Base-by-base conservation (phyloP, 1,140 invertebrate species). In the Drosophila biarmipes region DNA sequence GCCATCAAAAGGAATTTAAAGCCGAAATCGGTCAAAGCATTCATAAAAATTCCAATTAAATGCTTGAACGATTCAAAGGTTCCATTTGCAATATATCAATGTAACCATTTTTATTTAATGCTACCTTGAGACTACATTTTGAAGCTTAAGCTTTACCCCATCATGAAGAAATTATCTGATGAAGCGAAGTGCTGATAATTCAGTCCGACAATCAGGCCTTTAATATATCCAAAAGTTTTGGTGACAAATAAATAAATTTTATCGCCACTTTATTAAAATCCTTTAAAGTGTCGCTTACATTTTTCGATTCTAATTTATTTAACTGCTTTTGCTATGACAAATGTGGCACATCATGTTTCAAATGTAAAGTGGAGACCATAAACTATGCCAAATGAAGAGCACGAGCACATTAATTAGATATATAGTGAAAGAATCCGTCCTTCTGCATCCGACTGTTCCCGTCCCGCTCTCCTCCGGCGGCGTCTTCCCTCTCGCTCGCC, bases 321-420 rank as follows among this genome's bases (percentile, higher is more conserved):
- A 19, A 42, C 17, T 17, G 8, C 8, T 19, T 43, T 14, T 21
- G 15, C 53, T 24, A 14, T 62, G 27, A 42, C 59, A 51, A 34
- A 51, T 55, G 40, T 27, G 17, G 34, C 12, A 34, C n/a, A 34
- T 57, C 53, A 63, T 55, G 37, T 53, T 54, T 52, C 56, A 43
- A 53, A 63, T 61, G 21, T 51, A 27, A 43, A 56, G 24, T 46
- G 19, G 34, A 43, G 34, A 17, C 10, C 24, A 67, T 67, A 43
- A 49, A 59, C 40, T 45, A 66, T 80, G 52, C 42, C 57, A 80
- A 78, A 81, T 82, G 71, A 75, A 75, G 72, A 72, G 42, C 61
- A 14, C 29, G 15, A 27, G 19, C 31, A 68, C 80, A 69, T 77
- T 80, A 80, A 80, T 86, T 86, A 80, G 78, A 73, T 64, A 57